Evolutionary conservation across 2,888 invertebrate species (phyloP), one percentile per base, ranked within the genome.

Genomic region (Temnothorax rugatulus): DNA sequence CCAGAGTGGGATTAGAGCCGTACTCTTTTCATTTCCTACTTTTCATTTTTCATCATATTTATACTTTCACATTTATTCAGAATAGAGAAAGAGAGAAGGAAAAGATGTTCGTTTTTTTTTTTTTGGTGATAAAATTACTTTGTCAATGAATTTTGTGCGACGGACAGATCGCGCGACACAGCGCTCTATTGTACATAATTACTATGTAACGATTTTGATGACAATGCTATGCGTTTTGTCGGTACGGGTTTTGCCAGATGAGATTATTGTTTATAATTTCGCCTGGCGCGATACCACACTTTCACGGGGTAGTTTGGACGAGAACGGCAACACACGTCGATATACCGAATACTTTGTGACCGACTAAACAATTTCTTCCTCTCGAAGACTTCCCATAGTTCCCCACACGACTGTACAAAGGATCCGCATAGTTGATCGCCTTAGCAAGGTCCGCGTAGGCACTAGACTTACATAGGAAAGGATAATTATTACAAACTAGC

Each of bases 321-420:
- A 61, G n/a, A 84, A 77, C 75, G 81, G 68, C 84, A 84, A 68
- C 50, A 57, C 15, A 52, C 29, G 18, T 34, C 25, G 47, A 73
- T 75, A 11, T 69, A 64, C 13, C 41, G 52, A 68, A 29, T 21
- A 54, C 13, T 59, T 71, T 73, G 47, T 21, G 59, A 81, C 71
- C 44, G 73, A 44, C 21, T 79, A 50, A 71, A 87, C 86, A 87
- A 84, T 90, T 92, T 92, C 92, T 92, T 92, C 91, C 90, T 90
- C 90, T 91, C 90, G 89, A 92, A 93, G 91, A 92, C 92, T 93
- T 93, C 91, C 92, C 91, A 91, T 91, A 93, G 91, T 91, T 93
- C 21, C 94, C 91, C 93, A 92, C 91, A 90, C 91, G 92, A 93
- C 91, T 94, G 94, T 94, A 94, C 94, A 94, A 93, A 93, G 90